Base-by-base conservation (phyloP, 1,140 invertebrate genomes). In the Rhyzopertha dominica region DNA sequence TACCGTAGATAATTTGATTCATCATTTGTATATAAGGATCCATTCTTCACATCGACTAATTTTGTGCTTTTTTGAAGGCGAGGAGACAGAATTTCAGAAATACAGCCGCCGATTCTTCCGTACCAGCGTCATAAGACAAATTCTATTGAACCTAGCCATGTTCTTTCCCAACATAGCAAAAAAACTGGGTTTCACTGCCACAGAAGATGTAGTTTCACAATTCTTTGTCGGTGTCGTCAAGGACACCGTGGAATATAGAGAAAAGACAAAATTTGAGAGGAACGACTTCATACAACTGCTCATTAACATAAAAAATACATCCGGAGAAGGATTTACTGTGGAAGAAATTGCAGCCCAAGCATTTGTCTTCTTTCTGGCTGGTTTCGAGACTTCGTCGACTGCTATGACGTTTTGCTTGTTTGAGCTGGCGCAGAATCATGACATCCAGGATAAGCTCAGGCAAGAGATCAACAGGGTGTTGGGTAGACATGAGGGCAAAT, bases 311-410 rank as follows among this genome's bases (percentile, higher is more conserved):
- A 28, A 13, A 12, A 43, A 31, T n/a, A n/a, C n/a, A n/a, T n/a
- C n/a, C n/a, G n/a, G n/a, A n/a, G n/a, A n/a, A n/a, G n/a, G n/a
- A n/a, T n/a, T 43, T 14, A 44, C 59, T 3, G 12, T 51, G 1
- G 53, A 62, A 0, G 48, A 69, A 10, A 50, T 79, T 2, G 71
- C 74, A 0, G 71, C 75, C 1, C 80, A 83, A 43, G 69, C 74
- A 0, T 70, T 82, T 52, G 55, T 78, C 0, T 84, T 84, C 51
- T 72, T 84, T 41, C 61, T 82, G 7, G 82, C 80, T 1, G 83
- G 82, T 3, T 86, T 80, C 47, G 84, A 86, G 43, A 85, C 84
- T 0, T 80, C 79, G 0, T 76, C 81, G 1, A 77, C 74, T 0
- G 66, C 76, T 0, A 69, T 86, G 35, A 73, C 74, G 16, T 80